Evolutionary conservation across 2,888 invertebrate species (phyloP).

Genomic region (Microchrysa polita): DNA sequence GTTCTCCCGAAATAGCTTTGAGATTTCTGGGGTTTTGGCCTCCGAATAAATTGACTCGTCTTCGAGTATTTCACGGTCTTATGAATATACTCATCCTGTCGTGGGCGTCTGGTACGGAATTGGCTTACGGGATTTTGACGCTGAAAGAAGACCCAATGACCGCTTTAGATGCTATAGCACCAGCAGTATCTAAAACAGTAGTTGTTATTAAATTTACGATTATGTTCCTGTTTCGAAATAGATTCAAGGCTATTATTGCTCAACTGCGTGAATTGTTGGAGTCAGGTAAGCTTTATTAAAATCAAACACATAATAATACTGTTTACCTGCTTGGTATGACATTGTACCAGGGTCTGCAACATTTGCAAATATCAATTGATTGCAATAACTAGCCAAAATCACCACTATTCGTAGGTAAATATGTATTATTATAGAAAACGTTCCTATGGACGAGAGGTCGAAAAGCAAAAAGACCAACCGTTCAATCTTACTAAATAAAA

Average conservation of each 20-base stretch:
- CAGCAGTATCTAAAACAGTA: constrained; percentile 58
- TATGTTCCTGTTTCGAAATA: constrained; percentile 53
- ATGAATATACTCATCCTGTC: constrained; percentile 55
- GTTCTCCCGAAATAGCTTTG: constrained; percentile 55
- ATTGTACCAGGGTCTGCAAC: no score
- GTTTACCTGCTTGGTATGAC: no score
- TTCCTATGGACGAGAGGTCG: no score
- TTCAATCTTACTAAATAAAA: no score
- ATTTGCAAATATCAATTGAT: no score
- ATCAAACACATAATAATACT: no score
- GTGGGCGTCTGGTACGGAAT: constrained; percentile 57
- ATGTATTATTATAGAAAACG: no score
- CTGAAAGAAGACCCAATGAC: constrained; percentile 55
- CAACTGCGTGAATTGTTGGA: neutral
- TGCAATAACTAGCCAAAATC: no score
- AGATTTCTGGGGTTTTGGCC: constrained; percentile 60
- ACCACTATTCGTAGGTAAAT: no score
- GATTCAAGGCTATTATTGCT: constrained; percentile 12
- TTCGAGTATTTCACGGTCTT: constrained; percentile 52
- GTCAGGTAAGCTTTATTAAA: constrained; percentile 18
- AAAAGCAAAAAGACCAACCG: no score
- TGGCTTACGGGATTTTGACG: constrained; percentile 54
- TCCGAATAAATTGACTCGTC: constrained; percentile 50
- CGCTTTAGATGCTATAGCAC: constrained; percentile 61
- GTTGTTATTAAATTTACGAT: constrained; percentile 58